Percentiles rank a stretch among this genome's conserved stretches.
These are phyloP conservation scores for Microctonus hyperodae DNA, from an alignment of 2,888 invertebrate genomes.

Conservation along the genomic window DNA sequence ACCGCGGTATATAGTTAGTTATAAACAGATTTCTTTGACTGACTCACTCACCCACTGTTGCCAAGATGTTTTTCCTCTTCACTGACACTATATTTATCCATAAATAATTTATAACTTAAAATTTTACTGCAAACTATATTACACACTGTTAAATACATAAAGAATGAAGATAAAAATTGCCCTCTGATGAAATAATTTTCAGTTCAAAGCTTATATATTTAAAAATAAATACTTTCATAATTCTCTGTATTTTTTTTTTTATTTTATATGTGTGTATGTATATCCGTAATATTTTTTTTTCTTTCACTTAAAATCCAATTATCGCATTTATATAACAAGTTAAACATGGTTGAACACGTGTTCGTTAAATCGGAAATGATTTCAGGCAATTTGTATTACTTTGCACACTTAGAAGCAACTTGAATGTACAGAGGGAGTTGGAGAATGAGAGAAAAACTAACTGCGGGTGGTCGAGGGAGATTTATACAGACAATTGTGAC, in stretches of 20 bases:
- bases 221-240: background rate
- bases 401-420: background rate
- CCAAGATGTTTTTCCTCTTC: slow-evolving; percentile 12
- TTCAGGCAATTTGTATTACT: background rate
- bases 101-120: background rate
- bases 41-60: slow-evolving; percentile 16
- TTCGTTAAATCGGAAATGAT: background rate
- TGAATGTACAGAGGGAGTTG: background rate
- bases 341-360: background rate
- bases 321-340: background rate
- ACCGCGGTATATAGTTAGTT: slow-evolving; percentile 4
- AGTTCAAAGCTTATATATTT: background rate
- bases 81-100: background rate
- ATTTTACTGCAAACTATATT: background rate
- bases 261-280: background rate
- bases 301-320: background rate
- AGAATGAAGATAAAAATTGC: background rate
- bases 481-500: background rate
- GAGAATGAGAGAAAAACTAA: background rate
- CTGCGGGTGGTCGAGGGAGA: background rate
- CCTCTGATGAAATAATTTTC: background rate
- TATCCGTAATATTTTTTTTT: background rate
- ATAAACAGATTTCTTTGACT: slow-evolving; percentile 22
- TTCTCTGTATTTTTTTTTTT: background rate
- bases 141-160: background rate